Percentiles rank a stretch among this genome's conserved stretches.
Evolutionary conservation across 2,888 invertebrate species (phyloP).

Genomic region (Melanostoma scalare): DNA sequence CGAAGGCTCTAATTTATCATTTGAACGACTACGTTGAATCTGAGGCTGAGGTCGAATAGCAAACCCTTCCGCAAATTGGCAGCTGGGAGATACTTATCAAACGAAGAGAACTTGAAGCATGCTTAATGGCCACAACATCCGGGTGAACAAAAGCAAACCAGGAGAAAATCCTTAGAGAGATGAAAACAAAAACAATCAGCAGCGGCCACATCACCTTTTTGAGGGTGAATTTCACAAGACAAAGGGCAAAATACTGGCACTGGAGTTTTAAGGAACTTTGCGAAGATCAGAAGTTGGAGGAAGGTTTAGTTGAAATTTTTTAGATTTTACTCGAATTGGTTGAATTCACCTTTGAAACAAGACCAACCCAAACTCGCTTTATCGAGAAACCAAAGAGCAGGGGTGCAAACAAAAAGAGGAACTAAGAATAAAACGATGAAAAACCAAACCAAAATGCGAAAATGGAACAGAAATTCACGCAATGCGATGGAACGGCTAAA

Average conservation of each 20-base stretch:
- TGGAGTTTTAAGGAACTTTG: no score
- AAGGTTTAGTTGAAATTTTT: no score
- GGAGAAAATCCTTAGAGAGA: constrained; percentile 49
- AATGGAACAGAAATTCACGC: constrained; percentile 46
- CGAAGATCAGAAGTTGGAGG: no score
- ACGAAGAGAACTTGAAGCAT: constrained; percentile 22
- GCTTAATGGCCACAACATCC: constrained; percentile 65
- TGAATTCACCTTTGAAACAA: not conserved
- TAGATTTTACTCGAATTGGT: no score
- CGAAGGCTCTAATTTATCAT: constrained; percentile 66
- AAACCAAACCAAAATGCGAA: not conserved
- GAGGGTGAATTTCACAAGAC: no score
- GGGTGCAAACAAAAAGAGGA: constrained; percentile 2
- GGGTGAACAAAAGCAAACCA: constrained; percentile 45
- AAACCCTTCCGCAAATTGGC: constrained; percentile 41
- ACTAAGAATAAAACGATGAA: constrained; percentile 2
- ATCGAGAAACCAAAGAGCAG: not conserved
- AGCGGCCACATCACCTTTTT: constrained; percentile 24
- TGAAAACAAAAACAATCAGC: constrained; percentile 36
- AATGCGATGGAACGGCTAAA: constrained; percentile 56
- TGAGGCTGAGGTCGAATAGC: constrained; percentile 10
- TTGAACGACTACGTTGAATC: constrained; percentile 25
- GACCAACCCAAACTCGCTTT: constrained; percentile 1
- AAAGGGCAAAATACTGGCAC: no score
- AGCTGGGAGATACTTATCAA: constrained; percentile 20